These are phyloP conservation scores for Tetramorium alpestre DNA, from an alignment of 1,140 invertebrate species.

Conservation along the genomic window DNA sequence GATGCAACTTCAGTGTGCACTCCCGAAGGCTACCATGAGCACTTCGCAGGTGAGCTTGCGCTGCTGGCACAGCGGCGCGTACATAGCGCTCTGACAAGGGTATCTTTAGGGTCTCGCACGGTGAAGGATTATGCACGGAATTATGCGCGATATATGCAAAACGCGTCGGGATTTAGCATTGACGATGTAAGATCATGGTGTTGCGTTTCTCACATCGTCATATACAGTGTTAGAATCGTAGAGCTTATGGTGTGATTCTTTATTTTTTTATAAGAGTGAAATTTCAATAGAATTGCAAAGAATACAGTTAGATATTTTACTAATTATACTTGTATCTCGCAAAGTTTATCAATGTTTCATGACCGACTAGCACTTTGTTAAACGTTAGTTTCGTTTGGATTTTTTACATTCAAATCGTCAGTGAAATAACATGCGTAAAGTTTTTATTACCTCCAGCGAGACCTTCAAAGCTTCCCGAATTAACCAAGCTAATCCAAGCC, in stretches of 20 bases:
- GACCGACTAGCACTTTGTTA: neutral
- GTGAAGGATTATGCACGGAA: neutral
- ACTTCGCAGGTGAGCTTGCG: conserved; percentile 81
- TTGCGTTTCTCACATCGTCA: neutral
- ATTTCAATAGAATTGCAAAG: neutral
- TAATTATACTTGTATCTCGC: neutral
- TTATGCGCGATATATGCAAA: conserved; percentile 14
- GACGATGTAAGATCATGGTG: conserved; percentile 17
- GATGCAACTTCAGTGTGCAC: conserved; percentile 80
- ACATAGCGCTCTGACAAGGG: neutral
- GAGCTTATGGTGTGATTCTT: conserved; percentile 5
- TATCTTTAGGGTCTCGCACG: conserved; percentile 24
- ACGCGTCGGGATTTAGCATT: conserved; percentile 34
- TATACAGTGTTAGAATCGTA: conserved; percentile 29
- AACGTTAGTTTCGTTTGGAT: neutral
- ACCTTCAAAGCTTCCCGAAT: neutral
- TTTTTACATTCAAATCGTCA: neutral
- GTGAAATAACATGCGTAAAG: neutral
- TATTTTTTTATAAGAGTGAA: conserved; percentile 7
- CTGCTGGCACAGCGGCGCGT: conserved; percentile 25
- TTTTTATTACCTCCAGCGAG: neutral
- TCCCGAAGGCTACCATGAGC: conserved; percentile 81
- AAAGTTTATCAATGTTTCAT: neutral
- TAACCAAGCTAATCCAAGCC: conserved; percentile 8
- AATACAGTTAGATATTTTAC: neutral